Percentiles rank a stretch among this genome's conserved stretches.
Evolutionary conservation across 1,140 invertebrate genomes (phyloP).

Genomic region (Apis cerana): DNA sequence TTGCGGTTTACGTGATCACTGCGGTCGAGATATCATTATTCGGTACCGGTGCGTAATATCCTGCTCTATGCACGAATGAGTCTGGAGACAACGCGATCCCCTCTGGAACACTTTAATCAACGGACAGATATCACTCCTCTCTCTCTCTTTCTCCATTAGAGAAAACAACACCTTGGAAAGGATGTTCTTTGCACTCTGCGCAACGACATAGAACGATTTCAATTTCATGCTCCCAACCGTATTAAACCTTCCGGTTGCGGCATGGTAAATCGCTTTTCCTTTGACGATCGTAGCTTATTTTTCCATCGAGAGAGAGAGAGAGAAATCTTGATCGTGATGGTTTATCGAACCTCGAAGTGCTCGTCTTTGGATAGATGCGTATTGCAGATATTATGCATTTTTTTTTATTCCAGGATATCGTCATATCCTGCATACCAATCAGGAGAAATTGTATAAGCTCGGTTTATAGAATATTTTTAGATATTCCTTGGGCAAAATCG

Average conservation of each 20-base stretch:
- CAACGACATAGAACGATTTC: slow-evolving; percentile 52
- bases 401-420: too few species aligned
- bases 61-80: slow-evolving; percentile 78
- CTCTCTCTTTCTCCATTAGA: slow-evolving; percentile 8
- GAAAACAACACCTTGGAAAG: slow-evolving; percentile 37
- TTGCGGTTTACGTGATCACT: slow-evolving; percentile 66
- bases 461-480: too few species aligned
- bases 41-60: slow-evolving; percentile 75
- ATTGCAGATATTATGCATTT: too few species aligned
- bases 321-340: too few species aligned
- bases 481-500: too few species aligned
- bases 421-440: too few species aligned
- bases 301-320: not conserved
- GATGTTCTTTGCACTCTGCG: slow-evolving; percentile 37
- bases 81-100: slow-evolving; percentile 70
- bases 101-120: slow-evolving; percentile 60
- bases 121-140: slow-evolving; percentile 14
- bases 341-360: not conserved
- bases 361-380: too few species aligned
- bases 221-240: slow-evolving; percentile 38
- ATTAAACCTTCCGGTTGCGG: slow-evolving; percentile 20
- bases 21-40: slow-evolving; percentile 76
- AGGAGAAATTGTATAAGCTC: too few species aligned
- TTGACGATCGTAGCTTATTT: slow-evolving; percentile 30
- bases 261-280: slow-evolving; percentile 45